Conservation (phyloP, 92 coral and sea anemone species). For the Zoanthus sociatus region DNA sequence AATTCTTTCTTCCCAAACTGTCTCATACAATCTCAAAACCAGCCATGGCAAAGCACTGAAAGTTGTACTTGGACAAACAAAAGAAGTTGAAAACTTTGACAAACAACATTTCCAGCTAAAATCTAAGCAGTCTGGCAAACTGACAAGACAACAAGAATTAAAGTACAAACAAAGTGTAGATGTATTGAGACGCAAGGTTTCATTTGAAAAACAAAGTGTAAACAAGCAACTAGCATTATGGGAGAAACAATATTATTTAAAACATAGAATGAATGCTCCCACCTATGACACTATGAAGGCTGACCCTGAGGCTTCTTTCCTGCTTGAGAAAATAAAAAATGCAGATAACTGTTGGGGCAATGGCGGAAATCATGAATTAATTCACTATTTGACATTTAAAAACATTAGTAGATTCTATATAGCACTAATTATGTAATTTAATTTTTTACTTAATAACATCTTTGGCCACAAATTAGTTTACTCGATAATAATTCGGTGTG, state of each 20-base stretch:
- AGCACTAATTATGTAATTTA: no score
- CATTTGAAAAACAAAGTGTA: constrained; percentile 25
- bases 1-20: constrained; percentile 12
- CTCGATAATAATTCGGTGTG: no score
- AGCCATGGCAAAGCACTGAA: neutral
- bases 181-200: constrained; percentile 19
- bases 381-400: no score
- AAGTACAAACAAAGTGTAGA: constrained; percentile 26
- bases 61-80: constrained; percentile 13
- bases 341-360: constrained; percentile 4
- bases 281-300: constrained; percentile 17
- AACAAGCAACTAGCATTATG: constrained; percentile 17
- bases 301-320: constrained; percentile 12
- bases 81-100: neutral
- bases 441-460: no score
- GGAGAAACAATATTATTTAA: constrained; percentile 19
- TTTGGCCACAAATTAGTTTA: no score
- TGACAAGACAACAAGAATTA: constrained; percentile 6
- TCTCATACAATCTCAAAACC: constrained; percentile 16
- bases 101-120: neutral
- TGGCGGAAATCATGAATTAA: neutral
- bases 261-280: constrained; percentile 28
- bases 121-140: constrained; percentile 11
- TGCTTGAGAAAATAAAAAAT: constrained; percentile 24
- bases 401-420: no score